phyloP scores from a whole-genome alignment of 2,888 invertebrate genomes.

The Craniophora ligustri region DNA sequence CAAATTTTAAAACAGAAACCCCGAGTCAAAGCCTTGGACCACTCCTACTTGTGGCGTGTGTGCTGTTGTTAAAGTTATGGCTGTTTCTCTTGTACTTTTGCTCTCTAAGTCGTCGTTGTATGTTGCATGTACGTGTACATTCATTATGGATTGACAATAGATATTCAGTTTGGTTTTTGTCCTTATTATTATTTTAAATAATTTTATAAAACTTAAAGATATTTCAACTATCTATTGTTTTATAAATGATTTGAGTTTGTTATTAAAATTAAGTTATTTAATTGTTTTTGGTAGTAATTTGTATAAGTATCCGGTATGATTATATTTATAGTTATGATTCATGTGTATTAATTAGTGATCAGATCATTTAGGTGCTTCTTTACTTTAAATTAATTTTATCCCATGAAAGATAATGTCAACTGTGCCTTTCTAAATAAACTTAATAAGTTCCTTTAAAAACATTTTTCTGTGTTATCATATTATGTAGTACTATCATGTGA shows the following conservation, averaged over 20 bases:
- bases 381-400: too few species aligned
- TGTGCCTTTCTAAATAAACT: too few species aligned
- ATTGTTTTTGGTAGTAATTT: conserved; percentile 21
- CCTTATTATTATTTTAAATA: conserved; percentile 2
- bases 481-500: too few species aligned
- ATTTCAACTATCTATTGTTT: conserved; percentile 23
- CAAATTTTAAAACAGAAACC: conserved; percentile 37
- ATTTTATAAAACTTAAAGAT: conserved; percentile 12
- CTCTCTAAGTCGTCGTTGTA: conserved; percentile 61
- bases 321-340: conserved; percentile 3
- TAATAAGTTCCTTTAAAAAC: too few species aligned
- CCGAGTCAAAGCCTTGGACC: conserved; percentile 15
- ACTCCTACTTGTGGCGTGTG: conserved; percentile 18
- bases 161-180: conserved; percentile 21
- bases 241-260: conserved; percentile 32
- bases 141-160: conserved; percentile 40
- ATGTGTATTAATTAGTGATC: too few species aligned
- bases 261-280: conserved; percentile 20
- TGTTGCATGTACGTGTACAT: conserved; percentile 74
- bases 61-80: conserved; percentile 48
- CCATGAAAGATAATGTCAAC: too few species aligned
- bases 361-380: too few species aligned
- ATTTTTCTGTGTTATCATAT: too few species aligned
- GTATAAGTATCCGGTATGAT: conserved; percentile 10
- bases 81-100: conserved; percentile 44